Evolutionary conservation across 2,113 vertebrate species (phyloP).

Genomic region (Cyphomyrus discorhynchus): DNA sequence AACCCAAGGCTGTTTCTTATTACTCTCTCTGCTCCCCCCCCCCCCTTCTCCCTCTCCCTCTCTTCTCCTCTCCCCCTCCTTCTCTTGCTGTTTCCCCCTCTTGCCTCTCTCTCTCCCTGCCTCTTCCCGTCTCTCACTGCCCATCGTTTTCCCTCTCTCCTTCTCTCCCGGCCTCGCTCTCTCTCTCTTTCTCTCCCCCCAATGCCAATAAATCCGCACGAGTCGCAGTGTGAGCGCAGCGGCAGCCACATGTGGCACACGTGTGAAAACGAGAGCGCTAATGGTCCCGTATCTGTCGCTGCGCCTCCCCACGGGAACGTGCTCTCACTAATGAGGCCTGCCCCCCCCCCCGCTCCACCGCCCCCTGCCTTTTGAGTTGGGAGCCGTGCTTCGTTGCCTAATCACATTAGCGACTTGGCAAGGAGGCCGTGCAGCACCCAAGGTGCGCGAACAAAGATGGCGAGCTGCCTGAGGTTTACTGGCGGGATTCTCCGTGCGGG

Average conservation of each 20-base stretch:
- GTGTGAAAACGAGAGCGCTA: constrained; percentile 30
- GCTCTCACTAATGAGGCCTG: constrained; percentile 37
- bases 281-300: constrained; percentile 24
- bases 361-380: constrained; percentile 26
- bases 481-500: background rate
- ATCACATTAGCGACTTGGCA: constrained; percentile 9
- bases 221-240: background rate
- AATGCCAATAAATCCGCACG: background rate
- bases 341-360: constrained; percentile 1
- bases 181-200: background rate
- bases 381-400: constrained; percentile 17
- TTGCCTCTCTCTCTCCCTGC: background rate
- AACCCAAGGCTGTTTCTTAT: background rate
- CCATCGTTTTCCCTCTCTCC: background rate
- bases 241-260: constrained; percentile 28
- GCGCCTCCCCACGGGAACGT: constrained; percentile 34
- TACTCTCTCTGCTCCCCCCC: background rate
- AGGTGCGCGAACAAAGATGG: background rate
- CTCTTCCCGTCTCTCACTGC: background rate
- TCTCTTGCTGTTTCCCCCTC: background rate
- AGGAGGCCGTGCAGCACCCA: background rate
- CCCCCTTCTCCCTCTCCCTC: background rate
- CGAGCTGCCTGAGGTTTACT: constrained; percentile 28
- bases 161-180: background rate
- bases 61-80: background rate